Conservation (phyloP, 1,140 invertebrate species). For the Drosophila santomea region DNA sequence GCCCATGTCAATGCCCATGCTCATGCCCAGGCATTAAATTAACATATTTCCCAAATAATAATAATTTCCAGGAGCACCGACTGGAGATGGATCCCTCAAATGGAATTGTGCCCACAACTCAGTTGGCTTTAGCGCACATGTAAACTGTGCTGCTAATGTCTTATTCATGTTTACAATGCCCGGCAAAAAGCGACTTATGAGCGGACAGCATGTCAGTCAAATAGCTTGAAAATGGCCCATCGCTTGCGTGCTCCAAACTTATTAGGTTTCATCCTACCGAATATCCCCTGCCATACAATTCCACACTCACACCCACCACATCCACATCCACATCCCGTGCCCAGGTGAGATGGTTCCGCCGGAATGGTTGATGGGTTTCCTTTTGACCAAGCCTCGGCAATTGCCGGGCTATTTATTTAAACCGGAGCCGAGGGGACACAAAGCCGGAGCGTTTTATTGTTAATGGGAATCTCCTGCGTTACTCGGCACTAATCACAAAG, state of each 20-base stretch:
- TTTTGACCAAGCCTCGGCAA: slow-evolving; percentile 43
- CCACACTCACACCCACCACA: too few species aligned
- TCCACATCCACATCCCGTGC: slow-evolving; percentile 3
- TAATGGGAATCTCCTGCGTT: slow-evolving; percentile 33
- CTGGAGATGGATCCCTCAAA: slow-evolving; percentile 34
- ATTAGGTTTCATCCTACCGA: slow-evolving; percentile 47
- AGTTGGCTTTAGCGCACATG: slow-evolving; percentile 56
- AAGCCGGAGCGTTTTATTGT: slow-evolving; percentile 27
- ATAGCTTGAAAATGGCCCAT: slow-evolving; percentile 47
- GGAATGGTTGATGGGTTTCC: slow-evolving; percentile 25
- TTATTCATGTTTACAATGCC: slow-evolving; percentile 78
- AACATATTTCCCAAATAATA: slow-evolving; percentile 82
- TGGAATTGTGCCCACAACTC: slow-evolving; percentile 37
- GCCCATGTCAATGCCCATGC: slow-evolving; percentile 24
- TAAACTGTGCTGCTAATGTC: slow-evolving; percentile 74
- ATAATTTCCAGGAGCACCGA: slow-evolving; percentile 55
- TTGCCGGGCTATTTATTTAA: slow-evolving; percentile 54
- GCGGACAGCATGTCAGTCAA: slow-evolving; percentile 36
- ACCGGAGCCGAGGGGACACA: slow-evolving; percentile 20
- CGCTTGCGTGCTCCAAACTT: slow-evolving; percentile 76
- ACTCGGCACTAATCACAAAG: slow-evolving; percentile 13
- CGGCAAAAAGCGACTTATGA: slow-evolving; percentile 42
- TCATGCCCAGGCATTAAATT: slow-evolving; percentile 74
- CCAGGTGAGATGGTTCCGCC: slow-evolving; percentile 12
- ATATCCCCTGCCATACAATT: not conserved